phyloP scores from a whole-genome alignment of 2,888 invertebrate genomes.

The Dastarcus helophoroides region DNA sequence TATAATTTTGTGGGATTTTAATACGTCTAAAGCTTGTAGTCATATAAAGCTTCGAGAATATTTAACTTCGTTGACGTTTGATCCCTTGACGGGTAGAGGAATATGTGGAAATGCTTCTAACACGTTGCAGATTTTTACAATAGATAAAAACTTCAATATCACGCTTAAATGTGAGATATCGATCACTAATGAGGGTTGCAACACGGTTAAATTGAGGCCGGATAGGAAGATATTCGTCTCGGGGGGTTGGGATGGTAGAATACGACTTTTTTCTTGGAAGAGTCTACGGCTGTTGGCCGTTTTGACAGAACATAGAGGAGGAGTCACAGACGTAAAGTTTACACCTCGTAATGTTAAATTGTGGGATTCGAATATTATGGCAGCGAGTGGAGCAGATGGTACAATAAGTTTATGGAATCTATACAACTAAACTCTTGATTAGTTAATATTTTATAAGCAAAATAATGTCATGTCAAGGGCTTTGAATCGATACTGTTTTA shows the following conservation, averaged over 20 bases:
- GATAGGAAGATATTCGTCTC: conserved; percentile 63
- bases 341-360: conserved; percentile 51
- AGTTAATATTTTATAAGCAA: too few species aligned
- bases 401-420: conserved; percentile 71
- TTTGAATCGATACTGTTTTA: too few species aligned
- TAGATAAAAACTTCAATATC: conserved; percentile 42
- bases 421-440: too few species aligned
- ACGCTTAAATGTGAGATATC: conserved; percentile 48
- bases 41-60: conserved; percentile 49
- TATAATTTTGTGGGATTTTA: conserved; percentile 59
- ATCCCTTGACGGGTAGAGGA: conserved; percentile 51
- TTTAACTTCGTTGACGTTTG: conserved; percentile 62
- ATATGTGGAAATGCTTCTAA: conserved; percentile 55
- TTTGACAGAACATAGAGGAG: conserved; percentile 58
- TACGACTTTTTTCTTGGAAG: conserved; percentile 69
- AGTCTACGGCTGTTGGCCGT: conserved; percentile 60
- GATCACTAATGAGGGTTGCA: conserved; percentile 64
- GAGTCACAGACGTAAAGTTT: conserved; percentile 61
- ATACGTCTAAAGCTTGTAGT: conserved; percentile 45
- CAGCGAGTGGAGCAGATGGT: conserved; percentile 62
- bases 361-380: conserved; percentile 70
- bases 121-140: conserved; percentile 45
- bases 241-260: conserved; percentile 67
- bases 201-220: conserved; percentile 52
- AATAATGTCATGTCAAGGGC: too few species aligned